Conservation (phyloP, 2,888 invertebrate species). For the Cyclophora albipunctata region DNA sequence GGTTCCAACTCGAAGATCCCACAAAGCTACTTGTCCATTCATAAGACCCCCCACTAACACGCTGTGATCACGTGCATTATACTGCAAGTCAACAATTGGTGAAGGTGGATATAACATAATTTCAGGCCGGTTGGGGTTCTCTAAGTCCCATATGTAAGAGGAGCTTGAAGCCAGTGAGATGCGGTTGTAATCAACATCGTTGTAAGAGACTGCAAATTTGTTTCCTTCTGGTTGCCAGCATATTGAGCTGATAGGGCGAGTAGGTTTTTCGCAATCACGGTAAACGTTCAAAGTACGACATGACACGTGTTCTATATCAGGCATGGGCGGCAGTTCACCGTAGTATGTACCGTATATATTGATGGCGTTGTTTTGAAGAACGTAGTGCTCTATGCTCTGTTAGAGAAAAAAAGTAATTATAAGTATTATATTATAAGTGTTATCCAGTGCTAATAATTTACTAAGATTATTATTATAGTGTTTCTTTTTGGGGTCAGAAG, state of each 20-base stretch:
- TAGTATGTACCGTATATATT: slow-evolving; percentile 94
- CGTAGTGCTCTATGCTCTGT: slow-evolving; percentile 81
- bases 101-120: slow-evolving; percentile 80
- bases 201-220: slow-evolving; percentile 87
- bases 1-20: slow-evolving; percentile 89
- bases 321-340: slow-evolving; percentile 78
- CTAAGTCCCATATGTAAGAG: slow-evolving; percentile 91
- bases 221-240: slow-evolving; percentile 92
- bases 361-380: slow-evolving; percentile 92
- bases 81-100: slow-evolving; percentile 86
- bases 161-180: slow-evolving; percentile 36
- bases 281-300: slow-evolving; percentile 89
- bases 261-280: slow-evolving; percentile 77
- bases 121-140: slow-evolving; percentile 87
- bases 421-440: no score
- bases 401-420: no score
- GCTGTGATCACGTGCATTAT: slow-evolving; percentile 85
- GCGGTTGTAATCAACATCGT: slow-evolving; percentile 84
- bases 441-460: no score
- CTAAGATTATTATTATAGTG: no score
- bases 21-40: slow-evolving; percentile 80
- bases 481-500: no score
- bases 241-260: slow-evolving; percentile 83
- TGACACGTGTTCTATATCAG: slow-evolving; percentile 78
- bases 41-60: slow-evolving; percentile 80